Evolutionary conservation across 2,113 vertebrate species (phyloP).

Genomic region (Rissa tridactyla): DNA sequence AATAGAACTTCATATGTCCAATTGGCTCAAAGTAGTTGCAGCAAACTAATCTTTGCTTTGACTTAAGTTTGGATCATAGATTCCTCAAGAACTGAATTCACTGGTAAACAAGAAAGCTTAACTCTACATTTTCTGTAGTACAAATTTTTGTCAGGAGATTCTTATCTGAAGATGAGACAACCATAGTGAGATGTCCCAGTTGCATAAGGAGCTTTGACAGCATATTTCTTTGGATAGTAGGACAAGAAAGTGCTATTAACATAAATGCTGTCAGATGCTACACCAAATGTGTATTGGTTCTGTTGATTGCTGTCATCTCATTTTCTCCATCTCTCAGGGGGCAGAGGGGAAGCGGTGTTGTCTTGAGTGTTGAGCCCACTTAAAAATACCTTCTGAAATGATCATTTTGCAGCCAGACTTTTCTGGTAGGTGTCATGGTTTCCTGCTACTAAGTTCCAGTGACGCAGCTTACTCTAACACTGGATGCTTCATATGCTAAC

Average conservation of each 20-base stretch:
- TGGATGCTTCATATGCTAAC: neutral
- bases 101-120: neutral
- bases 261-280: slow-evolving; percentile 44
- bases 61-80: neutral
- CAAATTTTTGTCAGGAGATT: neutral
- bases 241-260: neutral
- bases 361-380: neutral
- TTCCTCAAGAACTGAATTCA: neutral
- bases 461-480: neutral
- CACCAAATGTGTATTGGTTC: neutral
- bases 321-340: neutral
- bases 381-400: slow-evolving; percentile 17
- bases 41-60: neutral
- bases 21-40: neutral
- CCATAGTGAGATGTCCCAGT: neutral
- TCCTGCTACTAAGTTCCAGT: neutral
- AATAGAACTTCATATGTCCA: neutral
- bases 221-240: neutral
- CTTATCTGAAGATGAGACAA: neutral
- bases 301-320: slow-evolving; percentile 10
- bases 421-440: neutral
- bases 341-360: neutral
- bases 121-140: neutral
- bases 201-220: slow-evolving; percentile 13
- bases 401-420: neutral